Percentiles rank a stretch among this genome's conserved stretches.
Conservation (phyloP, 2,888 invertebrate species). For the Liopterus haemorrhoidalis region DNA sequence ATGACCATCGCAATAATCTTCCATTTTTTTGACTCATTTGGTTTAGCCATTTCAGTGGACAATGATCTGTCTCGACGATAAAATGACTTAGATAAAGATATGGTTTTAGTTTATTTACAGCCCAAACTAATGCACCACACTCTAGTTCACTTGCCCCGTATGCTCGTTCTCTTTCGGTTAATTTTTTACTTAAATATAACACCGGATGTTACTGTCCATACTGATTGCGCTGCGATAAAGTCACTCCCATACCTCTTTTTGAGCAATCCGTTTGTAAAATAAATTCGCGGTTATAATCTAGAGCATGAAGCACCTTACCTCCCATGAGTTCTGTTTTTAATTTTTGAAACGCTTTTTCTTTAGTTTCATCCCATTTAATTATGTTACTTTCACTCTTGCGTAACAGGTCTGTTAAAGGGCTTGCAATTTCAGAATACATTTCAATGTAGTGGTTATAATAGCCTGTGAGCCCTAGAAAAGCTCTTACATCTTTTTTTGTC, state of each 20-base stretch:
- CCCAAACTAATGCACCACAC: constrained; percentile 11
- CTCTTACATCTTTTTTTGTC: constrained; percentile 6
- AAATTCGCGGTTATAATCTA: no score
- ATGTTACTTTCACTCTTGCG: neutral
- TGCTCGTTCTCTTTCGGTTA: constrained; percentile 9
- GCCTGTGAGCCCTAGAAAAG: constrained; percentile 6
- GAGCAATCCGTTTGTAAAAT: constrained; percentile 5
- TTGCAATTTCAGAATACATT: constrained; percentile 8
- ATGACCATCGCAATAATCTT: constrained; percentile 7
- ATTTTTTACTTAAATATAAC: constrained; percentile 8
- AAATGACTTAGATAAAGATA: constrained; percentile 4
- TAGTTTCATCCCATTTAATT: constrained; percentile 8
- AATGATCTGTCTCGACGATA: constrained; percentile 6
- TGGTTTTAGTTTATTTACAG: constrained; percentile 2
- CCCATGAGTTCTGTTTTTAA: constrained; percentile 3
- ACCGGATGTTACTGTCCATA: constrained; percentile 1
- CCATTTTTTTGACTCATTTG: constrained; percentile 9
- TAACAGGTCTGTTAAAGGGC: constrained; percentile 8
- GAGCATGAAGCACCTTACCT: constrained; percentile 4
- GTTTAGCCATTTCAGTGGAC: constrained; percentile 1
- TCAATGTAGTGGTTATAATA: constrained; percentile 8
- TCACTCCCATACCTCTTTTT: constrained; percentile 9
- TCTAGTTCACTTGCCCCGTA: constrained; percentile 9
- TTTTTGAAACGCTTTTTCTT: neutral
- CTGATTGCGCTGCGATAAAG: constrained; percentile 5